Evolutionary conservation across 2,797 vertebrate species (phyloP).

Genomic region (Danionella dracula): DNA sequence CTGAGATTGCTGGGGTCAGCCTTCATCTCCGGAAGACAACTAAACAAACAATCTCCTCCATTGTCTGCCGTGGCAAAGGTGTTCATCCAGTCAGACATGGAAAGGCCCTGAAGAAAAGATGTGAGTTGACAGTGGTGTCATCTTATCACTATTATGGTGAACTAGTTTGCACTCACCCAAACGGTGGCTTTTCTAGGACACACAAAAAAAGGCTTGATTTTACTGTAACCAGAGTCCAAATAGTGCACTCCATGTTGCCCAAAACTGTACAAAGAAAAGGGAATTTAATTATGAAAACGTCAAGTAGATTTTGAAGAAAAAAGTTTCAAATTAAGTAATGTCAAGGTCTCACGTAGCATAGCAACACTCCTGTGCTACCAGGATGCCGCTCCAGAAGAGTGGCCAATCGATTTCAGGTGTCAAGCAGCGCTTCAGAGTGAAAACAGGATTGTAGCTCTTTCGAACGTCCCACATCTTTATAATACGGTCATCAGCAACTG

Average conservation of each 20-base stretch:
- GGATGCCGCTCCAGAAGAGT: slow-evolving; percentile 75
- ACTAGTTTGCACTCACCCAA: slow-evolving; percentile 75
- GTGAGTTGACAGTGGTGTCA: not conserved
- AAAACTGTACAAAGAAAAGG: slow-evolving; percentile 56
- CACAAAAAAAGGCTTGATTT: slow-evolving; percentile 74
- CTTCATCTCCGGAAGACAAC: slow-evolving; percentile 71
- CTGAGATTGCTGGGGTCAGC: slow-evolving; percentile 65
- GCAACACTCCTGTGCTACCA: slow-evolving; percentile 81
- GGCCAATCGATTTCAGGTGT: slow-evolving; percentile 87
- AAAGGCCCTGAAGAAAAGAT: slow-evolving; percentile 75
- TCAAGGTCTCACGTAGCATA: slow-evolving; percentile 75
- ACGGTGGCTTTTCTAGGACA: slow-evolving; percentile 77
- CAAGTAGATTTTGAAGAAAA: too few species aligned
- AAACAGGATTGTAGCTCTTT: slow-evolving; percentile 73
- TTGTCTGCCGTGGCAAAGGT: slow-evolving; percentile 72
- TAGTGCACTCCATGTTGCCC: slow-evolving; percentile 86
- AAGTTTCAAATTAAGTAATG: too few species aligned
- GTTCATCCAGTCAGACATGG: slow-evolving; percentile 88
- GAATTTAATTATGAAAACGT: not conserved
- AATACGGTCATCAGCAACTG: slow-evolving; percentile 83
- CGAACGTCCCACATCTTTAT: slow-evolving; percentile 90
- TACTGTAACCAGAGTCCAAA: slow-evolving; percentile 77
- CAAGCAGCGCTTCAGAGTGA: slow-evolving; percentile 78
- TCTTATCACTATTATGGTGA: not conserved
- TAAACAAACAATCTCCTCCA: slow-evolving; percentile 78